Evolutionary conservation across 2,888 invertebrate species (phyloP).

Genomic region (Asteroscopus sphinx): DNA sequence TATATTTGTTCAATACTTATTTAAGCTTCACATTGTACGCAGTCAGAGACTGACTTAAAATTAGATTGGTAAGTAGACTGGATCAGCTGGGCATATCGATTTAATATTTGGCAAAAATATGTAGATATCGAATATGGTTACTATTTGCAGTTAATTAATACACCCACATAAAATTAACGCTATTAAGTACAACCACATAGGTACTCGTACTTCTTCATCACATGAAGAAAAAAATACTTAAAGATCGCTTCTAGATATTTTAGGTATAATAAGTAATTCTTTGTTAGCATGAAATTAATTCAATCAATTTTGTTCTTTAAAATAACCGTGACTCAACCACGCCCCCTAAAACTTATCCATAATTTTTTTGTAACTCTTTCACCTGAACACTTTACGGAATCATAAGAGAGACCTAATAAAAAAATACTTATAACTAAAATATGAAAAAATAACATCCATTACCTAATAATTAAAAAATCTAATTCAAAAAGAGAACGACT

Average conservation of each 20-base stretch:
- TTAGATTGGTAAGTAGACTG: not conserved
- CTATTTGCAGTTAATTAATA: not conserved
- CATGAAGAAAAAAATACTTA: not conserved
- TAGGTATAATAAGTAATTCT: not conserved
- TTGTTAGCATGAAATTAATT: no score
- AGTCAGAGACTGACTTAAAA: no score
- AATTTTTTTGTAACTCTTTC: no score
- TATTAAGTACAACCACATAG: not conserved
- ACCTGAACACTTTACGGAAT: not conserved
- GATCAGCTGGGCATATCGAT: not conserved
- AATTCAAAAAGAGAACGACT: constrained; percentile 48
- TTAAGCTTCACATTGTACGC: no score
- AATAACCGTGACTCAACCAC: constrained; percentile 2
- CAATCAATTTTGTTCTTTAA: no score
- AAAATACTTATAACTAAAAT: not conserved
- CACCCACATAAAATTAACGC: not conserved
- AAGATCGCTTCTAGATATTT: not conserved
- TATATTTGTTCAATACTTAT: no score
- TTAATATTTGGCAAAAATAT: not conserved
- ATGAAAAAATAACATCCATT: not conserved
- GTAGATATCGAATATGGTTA: not conserved
- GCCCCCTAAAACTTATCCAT: constrained; percentile 6
- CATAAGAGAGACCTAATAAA: not conserved
- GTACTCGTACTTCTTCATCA: not conserved
- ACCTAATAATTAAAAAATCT: not conserved